Percentiles rank a stretch among this genome's conserved stretches.
phyloP scores from a whole-genome alignment of 2,888 invertebrate species.

The Pyrrhopygopsis socrates region DNA sequence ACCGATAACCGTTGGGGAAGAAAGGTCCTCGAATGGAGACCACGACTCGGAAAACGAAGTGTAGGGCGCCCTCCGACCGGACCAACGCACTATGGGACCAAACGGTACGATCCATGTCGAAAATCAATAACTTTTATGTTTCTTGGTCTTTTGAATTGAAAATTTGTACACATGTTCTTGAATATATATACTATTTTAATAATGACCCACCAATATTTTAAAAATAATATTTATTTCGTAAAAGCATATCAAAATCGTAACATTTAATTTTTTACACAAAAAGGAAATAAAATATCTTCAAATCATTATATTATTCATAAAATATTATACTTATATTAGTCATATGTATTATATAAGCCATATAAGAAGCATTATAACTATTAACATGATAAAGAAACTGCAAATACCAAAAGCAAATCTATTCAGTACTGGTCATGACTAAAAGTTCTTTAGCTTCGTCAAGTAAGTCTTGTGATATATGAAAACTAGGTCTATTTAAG shows the following conservation, averaged over 20 bases:
- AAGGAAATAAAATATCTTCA: neutral
- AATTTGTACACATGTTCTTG: neutral
- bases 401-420: neutral
- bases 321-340: neutral
- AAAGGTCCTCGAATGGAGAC: too few species aligned
- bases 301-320: neutral
- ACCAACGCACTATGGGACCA: neutral
- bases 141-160: neutral
- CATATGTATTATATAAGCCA: neutral
- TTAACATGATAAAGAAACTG: neutral
- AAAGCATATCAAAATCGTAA: neutral
- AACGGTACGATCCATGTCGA: neutral
- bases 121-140: neutral
- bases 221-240: neutral
- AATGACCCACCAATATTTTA: neutral
- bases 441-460: neutral
- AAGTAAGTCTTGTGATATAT: neutral
- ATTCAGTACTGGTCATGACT: neutral
- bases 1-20: too few species aligned
- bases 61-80: too few species aligned
- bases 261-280: neutral
- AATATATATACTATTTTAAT: neutral
- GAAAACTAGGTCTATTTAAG: neutral
- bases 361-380: neutral
- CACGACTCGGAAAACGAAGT: too few species aligned